Percentiles rank a stretch among this genome's conserved stretches.
These are phyloP conservation scores for Acromyrmex charruanus DNA, from an alignment of 1,140 invertebrate genomes.

Conservation along the genomic window DNA sequence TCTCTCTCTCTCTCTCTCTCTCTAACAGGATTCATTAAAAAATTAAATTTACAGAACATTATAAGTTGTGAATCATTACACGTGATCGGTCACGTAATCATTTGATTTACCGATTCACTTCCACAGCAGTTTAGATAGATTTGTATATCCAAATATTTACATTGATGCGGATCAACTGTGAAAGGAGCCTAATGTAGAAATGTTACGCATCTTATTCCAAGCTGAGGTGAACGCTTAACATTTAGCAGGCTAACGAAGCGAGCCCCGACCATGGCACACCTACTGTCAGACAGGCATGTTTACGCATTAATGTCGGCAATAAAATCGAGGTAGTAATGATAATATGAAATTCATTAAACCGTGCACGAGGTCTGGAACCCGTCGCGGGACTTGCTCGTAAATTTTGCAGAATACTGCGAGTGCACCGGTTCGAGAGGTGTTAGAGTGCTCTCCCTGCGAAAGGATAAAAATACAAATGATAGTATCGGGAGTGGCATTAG, in stretches of 20 bases:
- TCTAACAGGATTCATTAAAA: not conserved
- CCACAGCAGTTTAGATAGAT: not conserved
- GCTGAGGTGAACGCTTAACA: slow-evolving; percentile 22
- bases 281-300: slow-evolving; percentile 64
- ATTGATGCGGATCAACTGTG: not conserved
- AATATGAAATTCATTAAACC: slow-evolving; percentile 77
- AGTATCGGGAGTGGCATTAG: slow-evolving; percentile 50
- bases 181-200: slow-evolving; percentile 35
- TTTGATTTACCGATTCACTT: not conserved
- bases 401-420: slow-evolving; percentile 67
- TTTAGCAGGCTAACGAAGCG: slow-evolving; percentile 35
- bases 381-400: slow-evolving; percentile 66
- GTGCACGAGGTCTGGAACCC: slow-evolving; percentile 42
- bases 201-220: slow-evolving; percentile 30
- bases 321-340: slow-evolving; percentile 79
- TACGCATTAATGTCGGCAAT: slow-evolving; percentile 71
- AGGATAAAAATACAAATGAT: slow-evolving; percentile 14
- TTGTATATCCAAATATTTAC: slow-evolving; percentile 44
- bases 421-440: not conserved
- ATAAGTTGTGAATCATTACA: not conserved
- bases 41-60: not conserved
- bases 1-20: too few relatives aligned
- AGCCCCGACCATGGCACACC: slow-evolving; percentile 43
- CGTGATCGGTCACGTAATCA: not conserved
- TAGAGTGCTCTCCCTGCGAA: not conserved